Evolutionary conservation across 2,888 invertebrate species (phyloP).

Genomic region (Melieria crassipennis): DNA sequence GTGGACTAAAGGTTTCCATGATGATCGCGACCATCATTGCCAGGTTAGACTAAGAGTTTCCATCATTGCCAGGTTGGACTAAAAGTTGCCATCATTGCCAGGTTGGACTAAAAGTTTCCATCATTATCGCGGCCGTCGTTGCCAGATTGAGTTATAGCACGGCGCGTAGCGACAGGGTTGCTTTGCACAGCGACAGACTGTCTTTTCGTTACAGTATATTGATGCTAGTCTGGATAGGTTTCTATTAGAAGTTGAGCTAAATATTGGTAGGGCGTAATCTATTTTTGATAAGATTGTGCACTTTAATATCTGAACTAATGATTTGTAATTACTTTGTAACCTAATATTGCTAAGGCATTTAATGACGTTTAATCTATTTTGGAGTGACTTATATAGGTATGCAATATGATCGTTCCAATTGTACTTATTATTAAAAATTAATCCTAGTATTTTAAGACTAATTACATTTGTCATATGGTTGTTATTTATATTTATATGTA

Average conservation of each 20-base stretch:
- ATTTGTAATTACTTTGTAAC: conserved; percentile 1
- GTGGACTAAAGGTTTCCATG: too few species aligned
- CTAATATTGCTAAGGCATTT: conserved; percentile 2
- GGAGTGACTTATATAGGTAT: background rate
- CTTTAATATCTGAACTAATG: background rate
- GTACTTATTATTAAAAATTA: conserved; percentile 16
- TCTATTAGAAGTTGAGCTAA: background rate
- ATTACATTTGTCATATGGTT: background rate
- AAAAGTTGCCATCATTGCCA: too few species aligned
- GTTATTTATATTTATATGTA: background rate
- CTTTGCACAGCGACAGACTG: too few species aligned
- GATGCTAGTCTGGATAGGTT: background rate
- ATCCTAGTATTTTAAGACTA: conserved; percentile 13
- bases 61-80: too few species aligned
- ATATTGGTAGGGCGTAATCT: conserved; percentile 2
- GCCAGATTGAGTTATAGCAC: too few species aligned
- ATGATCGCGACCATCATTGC: too few species aligned
- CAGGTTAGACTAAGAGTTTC: too few species aligned
- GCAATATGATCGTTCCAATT: conserved; percentile 8
- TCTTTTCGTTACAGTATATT: too few species aligned
- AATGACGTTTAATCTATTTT: conserved; percentile 11
- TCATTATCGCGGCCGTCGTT: too few species aligned
- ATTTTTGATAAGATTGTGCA: conserved; percentile 1
- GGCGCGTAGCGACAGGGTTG: too few species aligned
- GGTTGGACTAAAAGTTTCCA: too few species aligned